phyloP scores from a whole-genome alignment of 2,888 invertebrate species.

The Frankliniella fusca region DNA sequence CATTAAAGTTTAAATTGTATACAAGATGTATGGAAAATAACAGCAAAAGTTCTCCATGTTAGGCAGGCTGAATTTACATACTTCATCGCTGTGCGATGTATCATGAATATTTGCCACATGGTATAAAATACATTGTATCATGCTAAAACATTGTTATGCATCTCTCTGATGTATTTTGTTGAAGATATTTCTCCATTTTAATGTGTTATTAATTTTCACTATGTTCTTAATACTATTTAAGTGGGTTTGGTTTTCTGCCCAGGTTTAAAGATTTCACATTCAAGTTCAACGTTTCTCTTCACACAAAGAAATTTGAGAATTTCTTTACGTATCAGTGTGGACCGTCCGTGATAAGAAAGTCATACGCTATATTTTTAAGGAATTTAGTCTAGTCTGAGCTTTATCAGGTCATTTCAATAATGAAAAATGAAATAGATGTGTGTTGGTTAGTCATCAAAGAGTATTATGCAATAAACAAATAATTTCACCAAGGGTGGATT shows the following conservation, averaged over 20 bases:
- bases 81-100: not conserved
- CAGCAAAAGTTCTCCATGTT: not conserved
- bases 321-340: not conserved
- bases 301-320: not conserved
- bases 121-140: not conserved
- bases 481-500: not conserved
- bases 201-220: not conserved
- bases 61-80: not conserved
- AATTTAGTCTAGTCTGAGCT: slow-evolving; percentile 9
- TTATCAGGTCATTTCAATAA: not conserved
- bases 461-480: not conserved
- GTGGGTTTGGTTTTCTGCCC: not conserved
- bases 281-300: not conserved
- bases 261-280: not conserved
- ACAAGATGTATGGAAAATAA: not conserved
- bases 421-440: not conserved
- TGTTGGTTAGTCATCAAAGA: not conserved
- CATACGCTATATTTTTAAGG: not conserved
- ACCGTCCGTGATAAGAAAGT: not conserved
- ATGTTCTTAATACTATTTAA: not conserved
- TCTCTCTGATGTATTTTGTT: not conserved
- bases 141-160: not conserved
- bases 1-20: not conserved
- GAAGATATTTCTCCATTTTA: not conserved
- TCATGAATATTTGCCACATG: not conserved